Conservation (phyloP, 2,797 vertebrate genomes). For the Pangasius sanitwongsei region DNA sequence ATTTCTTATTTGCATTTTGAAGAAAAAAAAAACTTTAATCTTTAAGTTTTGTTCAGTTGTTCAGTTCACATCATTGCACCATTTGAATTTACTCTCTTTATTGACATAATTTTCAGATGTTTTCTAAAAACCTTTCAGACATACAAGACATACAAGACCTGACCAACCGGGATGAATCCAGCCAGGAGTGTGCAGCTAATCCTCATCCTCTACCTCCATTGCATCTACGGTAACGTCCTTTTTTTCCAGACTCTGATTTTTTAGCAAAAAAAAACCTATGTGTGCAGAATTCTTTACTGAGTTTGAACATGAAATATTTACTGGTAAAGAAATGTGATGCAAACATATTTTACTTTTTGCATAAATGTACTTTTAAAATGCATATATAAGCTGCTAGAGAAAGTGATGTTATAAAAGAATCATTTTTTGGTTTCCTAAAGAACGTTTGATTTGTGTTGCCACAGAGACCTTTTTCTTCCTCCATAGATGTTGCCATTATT, state of each 20-base stretch:
- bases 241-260: neutral
- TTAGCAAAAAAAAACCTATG: neutral
- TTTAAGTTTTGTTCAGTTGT: neutral
- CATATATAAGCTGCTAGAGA: neutral
- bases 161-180: slow-evolving; percentile 39
- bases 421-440: neutral
- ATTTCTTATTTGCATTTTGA: neutral
- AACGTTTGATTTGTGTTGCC: neutral
- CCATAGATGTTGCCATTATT: neutral
- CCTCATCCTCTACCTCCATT: slow-evolving; percentile 43
- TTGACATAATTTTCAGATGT: neutral
- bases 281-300: neutral
- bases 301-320: neutral
- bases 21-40: neutral
- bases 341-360: neutral
- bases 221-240: slow-evolving; percentile 41
- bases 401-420: neutral
- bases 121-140: slow-evolving; percentile 14
- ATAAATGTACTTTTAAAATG: neutral
- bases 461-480: neutral
- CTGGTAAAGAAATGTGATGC: neutral
- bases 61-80: neutral
- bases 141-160: neutral
- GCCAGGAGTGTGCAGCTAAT: slow-evolving; percentile 30
- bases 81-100: neutral